These are phyloP conservation scores for Ophraella communa DNA, from an alignment of 2,888 invertebrate genomes.

Conservation along the genomic window DNA sequence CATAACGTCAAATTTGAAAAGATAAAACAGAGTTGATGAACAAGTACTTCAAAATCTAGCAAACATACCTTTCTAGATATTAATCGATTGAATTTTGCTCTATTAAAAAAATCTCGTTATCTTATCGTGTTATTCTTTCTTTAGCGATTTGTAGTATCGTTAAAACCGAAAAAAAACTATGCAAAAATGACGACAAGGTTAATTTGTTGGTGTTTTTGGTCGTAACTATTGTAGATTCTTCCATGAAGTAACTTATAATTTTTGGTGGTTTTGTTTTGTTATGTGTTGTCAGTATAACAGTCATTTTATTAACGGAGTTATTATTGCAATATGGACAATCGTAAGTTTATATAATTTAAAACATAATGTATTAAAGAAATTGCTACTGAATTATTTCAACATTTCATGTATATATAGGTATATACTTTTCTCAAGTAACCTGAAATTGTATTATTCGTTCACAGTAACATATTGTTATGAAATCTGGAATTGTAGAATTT, in stretches of 20 bases:
- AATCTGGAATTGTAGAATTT: no score
- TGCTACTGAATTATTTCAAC: no score
- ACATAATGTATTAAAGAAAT: no score
- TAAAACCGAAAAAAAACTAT: not conserved
- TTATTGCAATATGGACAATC: slow-evolving; percentile 47
- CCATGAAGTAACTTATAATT: not conserved
- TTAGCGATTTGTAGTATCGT: not conserved
- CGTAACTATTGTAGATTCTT: not conserved
- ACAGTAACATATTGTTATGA: no score
- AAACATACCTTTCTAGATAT: not conserved
- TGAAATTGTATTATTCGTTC: no score
- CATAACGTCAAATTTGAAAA: not conserved
- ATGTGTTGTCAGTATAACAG: slow-evolving; percentile 21
- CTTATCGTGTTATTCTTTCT: slow-evolving; percentile 6
- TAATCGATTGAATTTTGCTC: not conserved
- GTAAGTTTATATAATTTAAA: slow-evolving; percentile 48
- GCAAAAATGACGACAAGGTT: not conserved
- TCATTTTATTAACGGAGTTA: slow-evolving; percentile 25
- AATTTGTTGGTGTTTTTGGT: not conserved
- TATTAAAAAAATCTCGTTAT: slow-evolving; percentile 4
- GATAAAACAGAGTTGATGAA: not conserved
- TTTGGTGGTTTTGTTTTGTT: slow-evolving; percentile 14
- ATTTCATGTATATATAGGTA: no score
- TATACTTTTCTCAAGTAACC: no score
- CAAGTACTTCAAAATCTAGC: not conserved